Base-by-base conservation (phyloP, 2,888 invertebrate genomes). In the Sialis lutaria region DNA sequence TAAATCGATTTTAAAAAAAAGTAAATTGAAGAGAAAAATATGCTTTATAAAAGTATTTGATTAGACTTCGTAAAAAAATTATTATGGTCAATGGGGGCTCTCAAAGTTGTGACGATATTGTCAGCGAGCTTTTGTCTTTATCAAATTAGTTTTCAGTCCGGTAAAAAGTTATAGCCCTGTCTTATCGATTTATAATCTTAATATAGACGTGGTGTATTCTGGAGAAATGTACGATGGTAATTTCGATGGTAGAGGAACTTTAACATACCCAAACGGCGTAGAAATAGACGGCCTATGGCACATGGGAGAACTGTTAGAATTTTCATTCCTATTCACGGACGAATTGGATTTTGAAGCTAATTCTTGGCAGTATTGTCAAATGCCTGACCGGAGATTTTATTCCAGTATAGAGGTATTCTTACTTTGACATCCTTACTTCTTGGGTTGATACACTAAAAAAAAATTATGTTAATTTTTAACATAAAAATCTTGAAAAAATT, bases 321-420 rank as follows among this genome's bases (percentile, higher is more conserved):
- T 73, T 53, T 66, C 64, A 31, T 69, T 74, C 47, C 64, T 68
- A 33, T 82, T 82, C 59, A 60, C 67, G 4, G 83, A 86, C 57
- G 79, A 77, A 2, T 58, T 70, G 31, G 67, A 69, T 53, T 77
- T 69, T 53, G 53, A 58, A 1, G 53, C 66, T 6, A 53, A 67
- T 0, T 60, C 70, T 35, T 85, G 84, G 82, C 60, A 67, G n/a
- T 87, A 85, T 59, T 82, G 83, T 59, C 66, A 58, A 47, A 67
- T 66, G 59, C 69, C 72, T 4, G 80, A 81, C 57, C 68, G 82
- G 54, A 72, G 80, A 71, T 80, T 42, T n/a, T 47, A 30, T 34
- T 8, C 33, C 10, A 31, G 13, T 10, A 33, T 46, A 10, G 8
- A 33, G 41, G 46, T 46, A 12, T 7, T 9, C 1, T 8, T 33